phyloP scores from a whole-genome alignment of 2,888 invertebrate genomes.

The Neuroscelio doddi region DNA sequence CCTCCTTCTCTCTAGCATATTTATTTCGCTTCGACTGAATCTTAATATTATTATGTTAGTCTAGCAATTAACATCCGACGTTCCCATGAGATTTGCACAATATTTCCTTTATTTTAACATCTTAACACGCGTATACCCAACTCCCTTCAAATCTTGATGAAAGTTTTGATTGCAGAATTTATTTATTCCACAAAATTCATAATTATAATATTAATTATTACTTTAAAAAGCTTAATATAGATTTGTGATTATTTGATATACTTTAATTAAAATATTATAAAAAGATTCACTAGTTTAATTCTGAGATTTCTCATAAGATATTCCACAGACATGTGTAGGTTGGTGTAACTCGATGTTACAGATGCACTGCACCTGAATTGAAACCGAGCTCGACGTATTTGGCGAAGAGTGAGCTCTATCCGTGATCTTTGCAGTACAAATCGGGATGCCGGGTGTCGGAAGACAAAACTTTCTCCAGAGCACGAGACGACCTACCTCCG shows the following conservation, averaged over 20 bases:
- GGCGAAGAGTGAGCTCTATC: constrained; percentile 31
- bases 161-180: too few relatives aligned
- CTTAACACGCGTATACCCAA: too few relatives aligned
- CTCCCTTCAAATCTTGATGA: too few relatives aligned
- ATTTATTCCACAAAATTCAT: too few relatives aligned
- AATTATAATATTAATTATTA: too few relatives aligned
- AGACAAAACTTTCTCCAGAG: constrained; percentile 50
- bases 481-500: constrained; percentile 32
- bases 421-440: constrained; percentile 27
- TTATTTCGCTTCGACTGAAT: constrained; percentile 14
- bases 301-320: neutral
- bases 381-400: constrained; percentile 39
- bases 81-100: too few relatives aligned
- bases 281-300: neutral
- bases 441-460: constrained; percentile 28
- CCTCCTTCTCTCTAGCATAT: constrained; percentile 22
- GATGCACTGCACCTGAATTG: constrained; percentile 20
- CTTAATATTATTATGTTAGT: constrained; percentile 12
- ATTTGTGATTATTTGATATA: too few relatives aligned
- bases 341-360: constrained; percentile 14
- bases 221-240: too few relatives aligned
- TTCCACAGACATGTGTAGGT: neutral
- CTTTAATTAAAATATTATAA: too few relatives aligned
- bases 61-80: constrained; percentile 10
- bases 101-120: too few relatives aligned